Evolutionary conservation across 2,797 vertebrate genomes (phyloP).

Genomic region (Peromyscus eremicus): DNA sequence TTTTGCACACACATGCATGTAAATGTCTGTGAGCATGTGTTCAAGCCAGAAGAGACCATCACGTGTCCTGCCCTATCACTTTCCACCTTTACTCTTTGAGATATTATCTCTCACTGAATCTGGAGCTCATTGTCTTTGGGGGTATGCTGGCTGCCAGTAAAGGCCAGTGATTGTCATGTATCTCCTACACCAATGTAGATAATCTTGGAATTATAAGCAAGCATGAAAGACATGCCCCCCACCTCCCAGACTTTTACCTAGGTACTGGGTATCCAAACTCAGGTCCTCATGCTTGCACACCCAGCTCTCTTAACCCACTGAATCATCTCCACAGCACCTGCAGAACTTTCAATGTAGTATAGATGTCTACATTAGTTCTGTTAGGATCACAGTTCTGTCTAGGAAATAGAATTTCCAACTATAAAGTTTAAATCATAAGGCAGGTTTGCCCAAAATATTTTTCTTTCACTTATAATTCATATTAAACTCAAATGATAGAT

Average conservation of each 20-base stretch:
- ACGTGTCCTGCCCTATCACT: not conserved
- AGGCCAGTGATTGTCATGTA: not conserved
- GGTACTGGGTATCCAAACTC: not conserved
- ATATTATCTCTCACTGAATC: not conserved
- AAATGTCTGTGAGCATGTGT: not conserved
- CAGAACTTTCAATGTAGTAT: not conserved
- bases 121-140: not conserved
- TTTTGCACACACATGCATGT: not conserved
- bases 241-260: not conserved
- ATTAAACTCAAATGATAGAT: not conserved
- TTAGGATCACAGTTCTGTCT: not conserved
- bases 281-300: not conserved
- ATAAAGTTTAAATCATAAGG: not conserved
- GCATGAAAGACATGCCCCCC: not conserved
- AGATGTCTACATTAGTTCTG: not conserved
- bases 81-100: not conserved
- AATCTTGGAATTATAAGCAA: not conserved
- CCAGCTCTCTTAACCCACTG: not conserved
- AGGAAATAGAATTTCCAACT: not conserved
- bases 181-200: not conserved
- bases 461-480: not conserved
- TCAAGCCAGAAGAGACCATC: not conserved
- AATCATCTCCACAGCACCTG: not conserved
- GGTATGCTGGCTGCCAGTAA: not conserved
- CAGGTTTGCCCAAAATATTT: not conserved